Base-by-base conservation (phyloP, 2,113 vertebrate genomes). In the Bothrops jararaca region DNA sequence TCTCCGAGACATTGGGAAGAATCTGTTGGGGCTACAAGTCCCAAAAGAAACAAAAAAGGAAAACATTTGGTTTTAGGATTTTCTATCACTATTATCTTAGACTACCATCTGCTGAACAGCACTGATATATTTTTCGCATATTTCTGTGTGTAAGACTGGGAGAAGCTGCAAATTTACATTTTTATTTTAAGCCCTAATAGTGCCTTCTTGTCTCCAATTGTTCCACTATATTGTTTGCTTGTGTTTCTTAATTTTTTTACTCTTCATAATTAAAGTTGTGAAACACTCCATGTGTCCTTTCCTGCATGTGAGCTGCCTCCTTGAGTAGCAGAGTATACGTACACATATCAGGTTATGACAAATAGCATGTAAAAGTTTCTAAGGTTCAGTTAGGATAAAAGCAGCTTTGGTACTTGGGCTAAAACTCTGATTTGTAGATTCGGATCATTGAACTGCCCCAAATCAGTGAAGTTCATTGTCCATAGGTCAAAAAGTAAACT, bases 1-100 rank as follows among this genome's bases (percentile, higher is more conserved):
- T 5, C 98, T 98, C 29, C 97, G 98, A 94, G 98, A 97, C 87
- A 98, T 91, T 0, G 97, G 97, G 96, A 98, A 99, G 94, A 98
- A 99, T 94, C 97, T 98, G 89, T 97, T 98, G 69, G 98, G 98
- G 94, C 99, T 99, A 97, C 57, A 58, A 7, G 26, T 42, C 57
- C 91, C 74, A 60, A 86, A 26, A 50, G 15, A 93, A 69, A 0
- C 7, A 95, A 0, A 89, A 48, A 48, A 80, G 89, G 20, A 52
- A 95, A 93, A 50, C 1, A 7, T 52, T 85, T 57, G 2, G 39
- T 39, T 52, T 39, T 50, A n/a, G 45, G 54, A 88, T 80, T 34
- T 85, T 85, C 52, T 80, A 23, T 22, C 22, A 87, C 29, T 23
- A 11, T 23, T 64, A 23, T 22, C 11, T 91, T 54, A 39, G 22